Percentiles rank a stretch among this genome's conserved stretches.
These are phyloP conservation scores for Melipona quadrifasciata DNA, from an alignment of 1,140 invertebrate species.

Conservation along the genomic window DNA sequence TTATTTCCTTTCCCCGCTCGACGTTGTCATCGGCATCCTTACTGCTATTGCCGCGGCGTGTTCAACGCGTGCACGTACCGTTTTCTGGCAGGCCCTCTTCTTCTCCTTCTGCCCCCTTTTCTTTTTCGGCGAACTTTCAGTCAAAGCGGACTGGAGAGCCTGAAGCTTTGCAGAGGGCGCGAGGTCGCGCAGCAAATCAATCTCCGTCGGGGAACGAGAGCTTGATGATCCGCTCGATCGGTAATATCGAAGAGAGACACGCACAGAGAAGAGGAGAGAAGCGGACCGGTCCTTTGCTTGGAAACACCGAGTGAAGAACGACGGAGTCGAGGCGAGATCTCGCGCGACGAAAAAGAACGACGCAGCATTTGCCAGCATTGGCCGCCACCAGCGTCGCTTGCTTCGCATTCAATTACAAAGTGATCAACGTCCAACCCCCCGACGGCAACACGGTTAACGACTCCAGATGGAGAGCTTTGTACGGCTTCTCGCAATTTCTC, in stretches of 20 bases:
- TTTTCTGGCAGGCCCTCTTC: not conserved
- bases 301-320: too few species aligned
- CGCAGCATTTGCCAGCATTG: not conserved
- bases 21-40: not conserved
- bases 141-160: slow-evolving; percentile 11
- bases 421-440: slow-evolving; percentile 71
- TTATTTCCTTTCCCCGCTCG: slow-evolving; percentile 12
- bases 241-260: slow-evolving; percentile 30
- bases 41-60: not conserved
- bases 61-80: not conserved
- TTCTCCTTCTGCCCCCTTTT: not conserved
- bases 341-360: slow-evolving; percentile 56
- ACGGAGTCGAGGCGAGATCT: slow-evolving; percentile 64
- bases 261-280: too few species aligned
- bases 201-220: slow-evolving; percentile 32
- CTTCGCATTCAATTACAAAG: slow-evolving; percentile 75
- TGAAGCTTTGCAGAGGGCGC: slow-evolving; percentile 37
- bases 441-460: slow-evolving; percentile 69
- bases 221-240: slow-evolving; percentile 52
- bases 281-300: not conserved
- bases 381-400: slow-evolving; percentile 13
- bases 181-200: slow-evolving; percentile 72
- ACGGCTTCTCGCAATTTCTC: slow-evolving; percentile 56
- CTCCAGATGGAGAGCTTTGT: slow-evolving; percentile 71
- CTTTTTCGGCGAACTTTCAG: not conserved